Evolutionary conservation across 2,113 vertebrate species (phyloP), one percentile per base, ranked within the genome.

Genomic region (Aepyceros melampus): DNA sequence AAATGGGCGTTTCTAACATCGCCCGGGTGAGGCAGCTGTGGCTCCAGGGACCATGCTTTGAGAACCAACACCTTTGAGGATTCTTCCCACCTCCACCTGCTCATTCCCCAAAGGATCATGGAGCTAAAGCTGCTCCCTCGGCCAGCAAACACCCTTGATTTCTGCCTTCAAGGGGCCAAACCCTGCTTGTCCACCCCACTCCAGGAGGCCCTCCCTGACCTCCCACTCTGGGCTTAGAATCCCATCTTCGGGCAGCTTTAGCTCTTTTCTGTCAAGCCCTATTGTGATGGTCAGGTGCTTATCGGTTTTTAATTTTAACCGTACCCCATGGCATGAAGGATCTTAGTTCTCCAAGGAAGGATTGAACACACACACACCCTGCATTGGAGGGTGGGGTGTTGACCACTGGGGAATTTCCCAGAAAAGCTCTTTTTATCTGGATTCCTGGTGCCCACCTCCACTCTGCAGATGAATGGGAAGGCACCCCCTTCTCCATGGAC

Each of bases 11-110:
- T 36, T 55, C 82, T 55, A n/a, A 43, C 6, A 1, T 5, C 13
- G 13, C 17, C 31, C 0, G 4, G 25, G 31, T 3, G 16, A 16
- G 2, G 51, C 45, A 49, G 25, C 29, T 1, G 7, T 71, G 21
- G 15, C n/a, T 9, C 47, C 0, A 2, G 14, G 47, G 21, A 49
- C 43, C 29, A 2, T 0, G 0, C 13, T 45, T 10, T 11, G 51
- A 56, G 82, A 95, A 31, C 36, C 1, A 1, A 8, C 3, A 12
- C 62, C 29, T 84, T 47, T 23, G 85, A 81, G 33, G 51, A 1
- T n/a, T n/a, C 45, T 27, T 17, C 47, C 51, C n/a, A 51, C 21
- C 2, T 62, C 62, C 23, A 60, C 31, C 78, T 29, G 51, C 6
- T 12, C n/a, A 6, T 0, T 47, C 62, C 60, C 9, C 36, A n/a